These are phyloP conservation scores for Karalla daura DNA, from an alignment of 2,797 vertebrate genomes.

Conservation along the genomic window DNA sequence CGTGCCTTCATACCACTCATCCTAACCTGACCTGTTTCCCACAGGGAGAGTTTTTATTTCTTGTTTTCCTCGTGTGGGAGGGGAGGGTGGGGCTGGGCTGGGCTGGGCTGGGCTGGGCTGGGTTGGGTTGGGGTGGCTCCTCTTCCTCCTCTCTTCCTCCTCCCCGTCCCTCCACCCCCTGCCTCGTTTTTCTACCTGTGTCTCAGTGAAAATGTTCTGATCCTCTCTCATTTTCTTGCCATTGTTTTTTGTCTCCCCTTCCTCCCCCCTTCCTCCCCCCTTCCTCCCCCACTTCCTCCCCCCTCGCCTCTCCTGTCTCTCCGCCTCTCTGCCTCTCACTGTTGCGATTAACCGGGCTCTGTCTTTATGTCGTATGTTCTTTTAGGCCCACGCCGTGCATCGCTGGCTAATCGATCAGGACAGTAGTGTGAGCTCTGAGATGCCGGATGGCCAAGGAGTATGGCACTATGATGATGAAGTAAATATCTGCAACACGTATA, in stretches of 20 bases:
- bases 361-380: constrained; percentile 88
- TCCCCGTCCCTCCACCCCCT: constrained; percentile 35
- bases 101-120: constrained; percentile 25
- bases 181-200: constrained; percentile 61
- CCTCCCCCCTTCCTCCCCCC: constrained; percentile 15
- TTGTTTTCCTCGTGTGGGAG: too few species aligned
- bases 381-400: constrained; percentile 89
- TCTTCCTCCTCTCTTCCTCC: constrained; percentile 54
- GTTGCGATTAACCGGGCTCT: constrained; percentile 85
- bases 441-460: constrained; percentile 89
- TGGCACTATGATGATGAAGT: constrained; percentile 91
- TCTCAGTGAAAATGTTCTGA: constrained; percentile 65
- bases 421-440: constrained; percentile 90
- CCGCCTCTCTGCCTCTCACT: constrained; percentile 58
- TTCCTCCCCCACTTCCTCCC: constrained; percentile 3
- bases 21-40: constrained; percentile 72
- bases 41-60: constrained; percentile 24
- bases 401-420: constrained; percentile 91
- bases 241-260: constrained; percentile 55
- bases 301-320: constrained; percentile 51
- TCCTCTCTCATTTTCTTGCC: constrained; percentile 60
- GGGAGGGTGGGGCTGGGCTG: constrained; percentile 26
- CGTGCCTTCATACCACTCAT: constrained; percentile 53
- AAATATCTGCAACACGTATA: constrained; percentile 90
- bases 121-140: constrained; percentile 36